These are phyloP conservation scores for Potorous gilbertii DNA, from an alignment of 2,797 vertebrate species.

Conservation along the genomic window DNA sequence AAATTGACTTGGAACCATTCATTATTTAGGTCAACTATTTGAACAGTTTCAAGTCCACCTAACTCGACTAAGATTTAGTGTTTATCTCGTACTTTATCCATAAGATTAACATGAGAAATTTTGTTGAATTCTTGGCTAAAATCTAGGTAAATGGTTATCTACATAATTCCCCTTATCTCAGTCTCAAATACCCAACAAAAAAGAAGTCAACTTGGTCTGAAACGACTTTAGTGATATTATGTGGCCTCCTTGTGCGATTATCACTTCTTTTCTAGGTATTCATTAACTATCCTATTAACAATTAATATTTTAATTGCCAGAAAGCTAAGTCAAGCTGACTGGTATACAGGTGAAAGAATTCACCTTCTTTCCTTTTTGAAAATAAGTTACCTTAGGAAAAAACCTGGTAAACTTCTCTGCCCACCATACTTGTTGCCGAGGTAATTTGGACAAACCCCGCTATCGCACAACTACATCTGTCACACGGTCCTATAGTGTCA, in stretches of 20 bases:
- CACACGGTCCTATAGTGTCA: accelerated
- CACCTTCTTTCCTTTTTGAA: not conserved
- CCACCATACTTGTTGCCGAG: not conserved
- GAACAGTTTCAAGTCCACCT: not conserved
- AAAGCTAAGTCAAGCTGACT: not conserved
- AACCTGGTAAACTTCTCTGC: not conserved
- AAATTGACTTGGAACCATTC: not conserved
- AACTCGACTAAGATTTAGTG: not conserved
- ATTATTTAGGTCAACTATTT: not conserved
- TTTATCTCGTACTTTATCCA: not conserved
- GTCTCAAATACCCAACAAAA: not conserved
- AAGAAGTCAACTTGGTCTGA: not conserved
- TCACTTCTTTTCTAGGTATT: not conserved
- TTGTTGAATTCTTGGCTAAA: not conserved
- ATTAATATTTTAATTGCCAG: not conserved
- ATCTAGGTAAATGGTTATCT: not conserved
- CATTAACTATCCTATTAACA: not conserved
- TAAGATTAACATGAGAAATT: not conserved
- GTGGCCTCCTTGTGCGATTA: not conserved
- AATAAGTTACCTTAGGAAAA: not conserved
- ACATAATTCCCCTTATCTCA: not conserved
- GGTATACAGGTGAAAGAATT: not conserved
- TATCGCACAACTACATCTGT: not conserved
- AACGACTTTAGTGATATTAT: not conserved
- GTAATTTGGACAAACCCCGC: not conserved